These are phyloP conservation scores for Montipora capitata DNA, from an alignment of 92 coral and sea anemone species.

Conservation along the genomic window DNA sequence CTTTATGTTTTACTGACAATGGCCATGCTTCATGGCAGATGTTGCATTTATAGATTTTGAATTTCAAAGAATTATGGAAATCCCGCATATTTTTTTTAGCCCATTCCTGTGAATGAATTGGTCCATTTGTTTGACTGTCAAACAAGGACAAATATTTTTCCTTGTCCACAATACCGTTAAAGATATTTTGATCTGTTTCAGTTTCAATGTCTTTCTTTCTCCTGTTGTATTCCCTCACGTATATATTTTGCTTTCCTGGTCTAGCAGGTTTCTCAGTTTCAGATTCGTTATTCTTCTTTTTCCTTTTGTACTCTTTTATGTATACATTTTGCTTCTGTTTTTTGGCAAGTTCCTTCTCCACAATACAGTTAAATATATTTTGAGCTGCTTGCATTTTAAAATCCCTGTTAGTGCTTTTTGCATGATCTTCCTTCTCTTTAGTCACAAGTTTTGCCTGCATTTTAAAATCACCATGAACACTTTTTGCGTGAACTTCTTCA, in stretches of 20 bases:
- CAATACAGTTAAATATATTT: slow-evolving; percentile 9
- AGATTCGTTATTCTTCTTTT: too few relatives aligned
- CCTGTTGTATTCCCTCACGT: slow-evolving; percentile 41
- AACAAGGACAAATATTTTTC: slow-evolving; percentile 49
- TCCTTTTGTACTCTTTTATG: too few relatives aligned
- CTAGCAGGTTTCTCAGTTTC: too few relatives aligned
- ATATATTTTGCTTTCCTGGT: slow-evolving; percentile 36
- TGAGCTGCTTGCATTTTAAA: slow-evolving; percentile 9
- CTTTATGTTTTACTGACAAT: background rate
- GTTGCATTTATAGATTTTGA: background rate
- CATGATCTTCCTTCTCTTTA: background rate
- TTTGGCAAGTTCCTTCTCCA: background rate
- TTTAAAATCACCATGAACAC: slow-evolving; percentile 25
- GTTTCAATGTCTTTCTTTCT: slow-evolving; percentile 13
- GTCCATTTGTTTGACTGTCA: slow-evolving; percentile 63
- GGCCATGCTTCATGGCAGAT: background rate
- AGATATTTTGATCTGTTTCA: background rate
- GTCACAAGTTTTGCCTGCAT: background rate
- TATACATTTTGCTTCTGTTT: too few relatives aligned
- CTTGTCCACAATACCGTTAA: background rate
- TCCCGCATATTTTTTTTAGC: slow-evolving; percentile 35
- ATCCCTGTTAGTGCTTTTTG: background rate
- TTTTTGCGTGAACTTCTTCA: slow-evolving; percentile 5
- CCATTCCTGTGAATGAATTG: slow-evolving; percentile 54
- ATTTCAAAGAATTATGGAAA: background rate